Evolutionary conservation across 2,113 vertebrate species (phyloP).

Genomic region (Coturnix japonica): DNA sequence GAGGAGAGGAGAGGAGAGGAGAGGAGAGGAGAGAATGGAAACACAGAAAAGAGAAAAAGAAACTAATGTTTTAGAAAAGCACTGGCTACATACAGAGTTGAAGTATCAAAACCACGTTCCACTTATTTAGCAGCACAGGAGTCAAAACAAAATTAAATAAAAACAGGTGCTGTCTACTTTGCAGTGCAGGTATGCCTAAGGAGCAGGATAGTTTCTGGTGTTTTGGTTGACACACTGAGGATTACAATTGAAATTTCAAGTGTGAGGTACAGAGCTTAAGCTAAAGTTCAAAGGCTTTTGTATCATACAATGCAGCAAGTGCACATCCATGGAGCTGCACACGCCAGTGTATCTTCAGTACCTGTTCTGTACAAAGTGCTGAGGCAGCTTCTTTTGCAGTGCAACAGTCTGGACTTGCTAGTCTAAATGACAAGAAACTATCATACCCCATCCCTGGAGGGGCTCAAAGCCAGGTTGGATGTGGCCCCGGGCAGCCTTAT

Average conservation of each 20-base stretch:
- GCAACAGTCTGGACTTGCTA: neutral
- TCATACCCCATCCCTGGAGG: too few species aligned
- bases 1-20: too few species aligned
- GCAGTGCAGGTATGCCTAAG: neutral
- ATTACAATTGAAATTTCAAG: neutral
- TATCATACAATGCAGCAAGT: neutral
- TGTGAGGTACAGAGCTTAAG: neutral
- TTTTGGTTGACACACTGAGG: neutral
- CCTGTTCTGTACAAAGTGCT: neutral
- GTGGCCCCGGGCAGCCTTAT: too few species aligned
- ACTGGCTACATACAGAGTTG: neutral
- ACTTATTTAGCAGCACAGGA: neutral
- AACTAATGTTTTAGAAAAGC: neutral
- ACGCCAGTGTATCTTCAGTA: neutral
- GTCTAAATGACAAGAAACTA: neutral
- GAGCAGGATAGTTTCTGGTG: neutral
- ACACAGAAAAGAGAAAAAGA: neutral
- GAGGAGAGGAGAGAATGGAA: neutral
- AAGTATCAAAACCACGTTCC: neutral
- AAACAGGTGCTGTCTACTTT: neutral
- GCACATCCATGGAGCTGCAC: accelerated
- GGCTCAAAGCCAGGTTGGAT: too few species aligned
- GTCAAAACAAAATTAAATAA: neutral
- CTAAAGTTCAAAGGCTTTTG: neutral
- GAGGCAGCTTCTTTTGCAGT: neutral